Evolutionary conservation across 2,797 vertebrate genomes (phyloP).

Genomic region (Fringilla coelebs): DNA sequence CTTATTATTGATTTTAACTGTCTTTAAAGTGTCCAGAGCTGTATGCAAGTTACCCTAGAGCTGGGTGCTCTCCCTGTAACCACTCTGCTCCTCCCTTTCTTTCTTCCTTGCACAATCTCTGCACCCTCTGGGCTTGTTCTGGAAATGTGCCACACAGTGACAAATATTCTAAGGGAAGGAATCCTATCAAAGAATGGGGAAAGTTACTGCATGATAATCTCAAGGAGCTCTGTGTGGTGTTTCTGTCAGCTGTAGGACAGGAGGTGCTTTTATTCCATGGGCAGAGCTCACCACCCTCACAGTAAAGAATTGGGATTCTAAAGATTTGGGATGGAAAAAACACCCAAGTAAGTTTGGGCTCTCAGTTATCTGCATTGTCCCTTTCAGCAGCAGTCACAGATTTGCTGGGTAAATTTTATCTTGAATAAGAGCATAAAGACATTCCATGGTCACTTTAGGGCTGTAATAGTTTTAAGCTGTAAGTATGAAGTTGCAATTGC

Average conservation of each 20-base stretch:
- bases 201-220: not conserved
- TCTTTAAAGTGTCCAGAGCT: not conserved
- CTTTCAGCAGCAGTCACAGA: not conserved
- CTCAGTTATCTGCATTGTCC: not conserved
- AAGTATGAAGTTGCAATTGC: not conserved
- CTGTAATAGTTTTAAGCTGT: not conserved
- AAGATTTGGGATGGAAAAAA: not conserved
- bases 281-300: not conserved
- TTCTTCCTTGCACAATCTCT: not conserved
- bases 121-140: not conserved
- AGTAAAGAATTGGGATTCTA: not conserved
- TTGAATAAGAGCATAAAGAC: not conserved
- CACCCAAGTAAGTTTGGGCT: not conserved
- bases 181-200: not conserved
- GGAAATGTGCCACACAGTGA: not conserved
- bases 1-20: not conserved
- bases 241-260: not conserved
- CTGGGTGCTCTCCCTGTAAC: not conserved
- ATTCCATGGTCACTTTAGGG: not conserved
- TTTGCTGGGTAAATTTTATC: not conserved
- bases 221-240: not conserved
- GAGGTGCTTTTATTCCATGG: not conserved
- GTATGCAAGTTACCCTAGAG: not conserved
- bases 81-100: not conserved
- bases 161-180: not conserved